phyloP scores from a whole-genome alignment of 2,888 invertebrate species.

The Cosmopolites sordidus region DNA sequence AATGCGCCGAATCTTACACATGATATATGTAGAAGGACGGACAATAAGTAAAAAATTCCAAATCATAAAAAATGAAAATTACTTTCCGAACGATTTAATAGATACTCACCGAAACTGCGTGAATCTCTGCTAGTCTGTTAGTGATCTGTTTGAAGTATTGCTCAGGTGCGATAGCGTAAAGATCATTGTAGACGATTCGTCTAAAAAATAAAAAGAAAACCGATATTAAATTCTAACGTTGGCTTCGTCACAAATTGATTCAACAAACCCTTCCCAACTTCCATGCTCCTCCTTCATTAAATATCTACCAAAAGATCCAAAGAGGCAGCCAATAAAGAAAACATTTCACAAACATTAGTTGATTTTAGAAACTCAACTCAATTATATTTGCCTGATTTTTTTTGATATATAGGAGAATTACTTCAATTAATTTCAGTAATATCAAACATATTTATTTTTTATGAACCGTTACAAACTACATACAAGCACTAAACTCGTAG shows the following conservation, averaged over 20 bases:
- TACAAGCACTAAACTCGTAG: too few relatives aligned
- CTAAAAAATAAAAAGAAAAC: constrained; percentile 52
- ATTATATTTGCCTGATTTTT: too few relatives aligned
- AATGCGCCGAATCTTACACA: too few relatives aligned
- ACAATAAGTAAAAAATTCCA: too few relatives aligned
- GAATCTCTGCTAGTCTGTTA: constrained; percentile 79
- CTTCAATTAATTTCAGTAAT: too few relatives aligned
- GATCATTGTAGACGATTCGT: constrained; percentile 83
- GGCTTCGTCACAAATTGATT: neutral
- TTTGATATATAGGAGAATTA: too few relatives aligned
- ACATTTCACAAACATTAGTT: constrained; percentile 12
- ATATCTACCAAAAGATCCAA: constrained; percentile 30
- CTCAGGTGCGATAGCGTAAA: constrained; percentile 88
- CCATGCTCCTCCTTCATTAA: constrained; percentile 33
- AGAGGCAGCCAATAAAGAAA: constrained; percentile 33
- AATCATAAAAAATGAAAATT: too few relatives aligned
- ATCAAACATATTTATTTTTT: too few relatives aligned
- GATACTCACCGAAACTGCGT: constrained; percentile 79
- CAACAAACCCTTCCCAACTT: constrained; percentile 37
- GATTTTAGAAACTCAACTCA: too few relatives aligned
- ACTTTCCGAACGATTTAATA: too few relatives aligned
- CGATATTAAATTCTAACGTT: neutral
- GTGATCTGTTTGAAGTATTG: constrained; percentile 94
- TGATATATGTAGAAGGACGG: too few relatives aligned
- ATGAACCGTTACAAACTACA: too few relatives aligned